phyloP scores from a whole-genome alignment of 2,113 vertebrate genomes.

The Gymnogyps californianus region DNA sequence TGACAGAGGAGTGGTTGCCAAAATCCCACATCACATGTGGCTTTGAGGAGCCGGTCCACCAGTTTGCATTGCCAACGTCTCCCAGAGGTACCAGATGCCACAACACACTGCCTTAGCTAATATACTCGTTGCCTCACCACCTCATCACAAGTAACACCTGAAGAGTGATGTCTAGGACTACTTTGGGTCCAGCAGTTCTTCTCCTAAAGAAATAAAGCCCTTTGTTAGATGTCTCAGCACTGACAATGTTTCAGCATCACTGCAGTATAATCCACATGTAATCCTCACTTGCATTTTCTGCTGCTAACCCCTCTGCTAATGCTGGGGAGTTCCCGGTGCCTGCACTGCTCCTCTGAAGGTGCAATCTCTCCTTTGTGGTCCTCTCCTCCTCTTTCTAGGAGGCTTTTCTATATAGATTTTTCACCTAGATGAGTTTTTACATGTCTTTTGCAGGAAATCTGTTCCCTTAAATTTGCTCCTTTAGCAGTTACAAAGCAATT shows the following conservation, averaged over 20 bases:
- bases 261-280: not conserved
- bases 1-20: not conserved
- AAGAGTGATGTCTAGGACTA: not conserved
- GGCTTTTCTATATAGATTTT: not conserved
- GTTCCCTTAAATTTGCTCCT: not conserved
- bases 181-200: not conserved
- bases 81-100: not conserved
- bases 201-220: not conserved
- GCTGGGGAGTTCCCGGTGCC: not conserved
- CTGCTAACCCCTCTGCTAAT: not conserved
- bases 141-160: accelerated
- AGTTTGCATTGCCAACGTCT: not conserved
- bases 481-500: not conserved
- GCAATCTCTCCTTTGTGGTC: not conserved
- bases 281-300: constrained; percentile 12
- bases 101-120: not conserved
- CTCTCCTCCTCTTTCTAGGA: not conserved
- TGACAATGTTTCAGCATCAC: not conserved
- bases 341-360: not conserved
- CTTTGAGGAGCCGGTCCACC: not conserved
- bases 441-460: not conserved
- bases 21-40: not conserved
- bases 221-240: not conserved
- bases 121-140: not conserved
- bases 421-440: not conserved